Percentiles rank a stretch among this genome's conserved stretches.
Conservation (phyloP, 2,797 vertebrate species). For the Atherinosoma microstoma region DNA sequence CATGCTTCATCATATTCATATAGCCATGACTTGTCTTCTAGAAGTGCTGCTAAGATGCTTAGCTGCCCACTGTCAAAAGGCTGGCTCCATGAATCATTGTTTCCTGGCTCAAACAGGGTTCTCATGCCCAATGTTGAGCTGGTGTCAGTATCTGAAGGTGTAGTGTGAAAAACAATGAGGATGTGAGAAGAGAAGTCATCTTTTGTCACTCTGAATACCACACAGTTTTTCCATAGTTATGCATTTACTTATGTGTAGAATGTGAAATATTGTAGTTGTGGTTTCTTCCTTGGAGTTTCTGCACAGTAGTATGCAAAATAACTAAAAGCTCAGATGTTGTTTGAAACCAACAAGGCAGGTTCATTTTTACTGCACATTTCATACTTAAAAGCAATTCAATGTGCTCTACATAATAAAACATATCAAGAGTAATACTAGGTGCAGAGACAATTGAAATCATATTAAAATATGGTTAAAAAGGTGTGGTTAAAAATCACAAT, state of each 20-base stretch:
- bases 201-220: slow-evolving; percentile 54
- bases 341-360: neutral
- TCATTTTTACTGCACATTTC: too few species aligned
- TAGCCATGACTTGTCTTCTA: slow-evolving; percentile 34
- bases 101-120: slow-evolving; percentile 60
- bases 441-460: too few species aligned
- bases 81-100: slow-evolving; percentile 66
- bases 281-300: slow-evolving; percentile 13
- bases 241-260: slow-evolving; percentile 37
- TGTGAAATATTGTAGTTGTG: slow-evolving; percentile 9
- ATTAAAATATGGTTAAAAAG: too few species aligned
- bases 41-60: slow-evolving; percentile 58
- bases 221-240: slow-evolving; percentile 30
- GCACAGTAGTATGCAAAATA: neutral
- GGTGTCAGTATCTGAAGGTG: slow-evolving; percentile 70
- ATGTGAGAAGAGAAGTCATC: slow-evolving; percentile 68
- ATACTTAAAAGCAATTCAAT: too few species aligned
- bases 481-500: neutral
- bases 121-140: slow-evolving; percentile 58
- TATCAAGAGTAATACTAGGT: too few species aligned
- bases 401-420: too few species aligned
- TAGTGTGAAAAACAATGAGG: slow-evolving; percentile 73
- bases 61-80: slow-evolving; percentile 46
- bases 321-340: slow-evolving; percentile 6
- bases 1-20: slow-evolving; percentile 40